Evolutionary conservation across 2,797 vertebrate genomes (phyloP).

Genomic region (Neostethus bicornis): DNA sequence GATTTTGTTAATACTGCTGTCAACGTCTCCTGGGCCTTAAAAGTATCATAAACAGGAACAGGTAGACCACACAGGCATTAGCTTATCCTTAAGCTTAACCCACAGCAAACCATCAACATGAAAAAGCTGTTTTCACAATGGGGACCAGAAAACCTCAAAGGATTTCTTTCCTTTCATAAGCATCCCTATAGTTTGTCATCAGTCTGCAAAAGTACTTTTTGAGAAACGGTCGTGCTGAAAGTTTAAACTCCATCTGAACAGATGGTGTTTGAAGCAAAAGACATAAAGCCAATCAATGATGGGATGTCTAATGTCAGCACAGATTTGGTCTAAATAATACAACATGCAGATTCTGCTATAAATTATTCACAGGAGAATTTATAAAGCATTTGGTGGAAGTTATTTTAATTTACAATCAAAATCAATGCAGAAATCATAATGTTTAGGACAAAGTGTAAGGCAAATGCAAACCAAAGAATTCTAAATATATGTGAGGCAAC

Average conservation of each 20-base stretch:
- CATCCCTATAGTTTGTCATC: constrained; percentile 40
- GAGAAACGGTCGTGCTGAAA: constrained; percentile 36
- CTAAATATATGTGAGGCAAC: constrained; percentile 55
- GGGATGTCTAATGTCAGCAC: constrained; percentile 46
- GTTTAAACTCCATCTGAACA: constrained; percentile 30
- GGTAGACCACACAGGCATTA: constrained; percentile 21
- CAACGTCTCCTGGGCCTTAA: constrained; percentile 47
- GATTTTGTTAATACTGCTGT: constrained; percentile 72
- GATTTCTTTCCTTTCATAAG: constrained; percentile 16
- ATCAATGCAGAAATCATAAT: constrained; percentile 16
- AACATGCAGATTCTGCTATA: constrained; percentile 45
- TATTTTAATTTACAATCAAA: constrained; percentile 51
- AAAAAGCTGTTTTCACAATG: constrained; percentile 32
- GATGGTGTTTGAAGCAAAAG: constrained; percentile 27
- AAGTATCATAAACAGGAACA: constrained; percentile 42
- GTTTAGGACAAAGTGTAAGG: constrained; percentile 23
- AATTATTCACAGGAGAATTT: constrained; percentile 53
- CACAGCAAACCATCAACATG: constrained; percentile 31
- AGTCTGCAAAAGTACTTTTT: constrained; percentile 27
- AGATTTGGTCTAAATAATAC: constrained; percentile 47
- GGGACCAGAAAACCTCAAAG: constrained; percentile 4
- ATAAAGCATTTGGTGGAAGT: constrained; percentile 43
- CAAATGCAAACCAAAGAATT: constrained; percentile 26
- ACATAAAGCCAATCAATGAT: constrained; percentile 44
- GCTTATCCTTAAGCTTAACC: constrained; percentile 45